Evolutionary conservation across 2,797 vertebrate genomes (phyloP).

Genomic region (Manis pentadactyla): DNA sequence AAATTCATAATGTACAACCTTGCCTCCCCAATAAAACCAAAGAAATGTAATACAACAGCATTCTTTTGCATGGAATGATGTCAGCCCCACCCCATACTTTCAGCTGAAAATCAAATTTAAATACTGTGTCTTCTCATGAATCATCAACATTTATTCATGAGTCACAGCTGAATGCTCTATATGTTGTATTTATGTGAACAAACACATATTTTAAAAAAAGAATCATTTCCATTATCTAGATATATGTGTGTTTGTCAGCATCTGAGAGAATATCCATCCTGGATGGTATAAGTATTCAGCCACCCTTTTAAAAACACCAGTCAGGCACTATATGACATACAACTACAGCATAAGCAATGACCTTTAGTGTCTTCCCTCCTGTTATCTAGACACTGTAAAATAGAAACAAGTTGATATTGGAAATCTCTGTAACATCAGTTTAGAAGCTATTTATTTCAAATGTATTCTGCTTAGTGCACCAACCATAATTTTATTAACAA

Average conservation of each 20-base stretch:
- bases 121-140: constrained; percentile 77
- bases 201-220: constrained; percentile 64
- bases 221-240: constrained; percentile 81
- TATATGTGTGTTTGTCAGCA: constrained; percentile 78
- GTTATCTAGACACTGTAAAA: constrained; percentile 83
- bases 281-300: constrained; percentile 75
- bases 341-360: constrained; percentile 83
- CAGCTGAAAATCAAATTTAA: constrained; percentile 82
- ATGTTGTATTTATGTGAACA: constrained; percentile 82
- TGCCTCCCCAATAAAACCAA: background rate
- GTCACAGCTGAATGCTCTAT: constrained; percentile 82
- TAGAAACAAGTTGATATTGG: constrained; percentile 74
- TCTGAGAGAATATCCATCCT: constrained; percentile 80
- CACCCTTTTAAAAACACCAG: constrained; percentile 79
- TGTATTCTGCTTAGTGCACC: constrained; percentile 80
- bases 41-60: constrained; percentile 66
- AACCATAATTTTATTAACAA: constrained; percentile 85
- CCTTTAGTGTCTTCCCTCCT: constrained; percentile 81
- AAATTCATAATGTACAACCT: background rate
- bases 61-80: background rate
- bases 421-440: constrained; percentile 81
- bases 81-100: constrained; percentile 40
- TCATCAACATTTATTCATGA: constrained; percentile 84
- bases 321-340: constrained; percentile 79
- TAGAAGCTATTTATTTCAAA: constrained; percentile 85